Percentiles rank a stretch among this genome's conserved stretches.
These are phyloP conservation scores for Eupithecia centaureata DNA, from an alignment of 2,888 invertebrate genomes.

Conservation along the genomic window DNA sequence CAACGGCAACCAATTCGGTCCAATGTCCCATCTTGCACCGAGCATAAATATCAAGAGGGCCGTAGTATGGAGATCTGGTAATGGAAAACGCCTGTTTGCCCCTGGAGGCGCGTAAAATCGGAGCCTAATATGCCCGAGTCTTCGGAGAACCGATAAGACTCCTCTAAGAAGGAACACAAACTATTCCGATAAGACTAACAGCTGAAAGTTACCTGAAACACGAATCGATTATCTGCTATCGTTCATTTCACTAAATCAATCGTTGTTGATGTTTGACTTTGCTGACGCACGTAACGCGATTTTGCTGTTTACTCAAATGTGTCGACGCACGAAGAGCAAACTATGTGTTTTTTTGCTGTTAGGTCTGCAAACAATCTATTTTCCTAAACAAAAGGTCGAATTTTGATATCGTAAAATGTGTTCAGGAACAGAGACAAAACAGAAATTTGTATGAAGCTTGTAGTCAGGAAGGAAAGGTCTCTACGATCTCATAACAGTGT, in stretches of 20 bases:
- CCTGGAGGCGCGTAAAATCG: conserved; percentile 17
- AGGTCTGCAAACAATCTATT: neutral
- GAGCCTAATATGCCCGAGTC: conserved; percentile 17
- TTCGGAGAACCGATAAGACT: conserved; percentile 11
- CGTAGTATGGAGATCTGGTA: conserved; percentile 27
- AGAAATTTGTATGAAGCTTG: neutral
- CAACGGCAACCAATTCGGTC: conserved; percentile 19
- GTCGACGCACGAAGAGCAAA: neutral
- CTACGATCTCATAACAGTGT: neutral
- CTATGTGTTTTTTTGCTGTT: neutral
- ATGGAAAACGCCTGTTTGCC: conserved; percentile 34
- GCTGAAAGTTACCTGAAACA: conserved; percentile 5
- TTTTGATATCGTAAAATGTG: neutral
- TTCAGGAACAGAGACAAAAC: neutral
- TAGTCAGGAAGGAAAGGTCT: neutral
- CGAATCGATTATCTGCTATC: neutral
- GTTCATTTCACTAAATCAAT: conserved; percentile 1
- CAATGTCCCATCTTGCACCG: conserved; percentile 21
- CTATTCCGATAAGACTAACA: conserved; percentile 25
- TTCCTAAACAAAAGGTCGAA: neutral
- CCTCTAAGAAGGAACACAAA: conserved; percentile 27
- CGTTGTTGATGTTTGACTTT: neutral
- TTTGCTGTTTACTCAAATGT: neutral
- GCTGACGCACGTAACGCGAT: neutral
- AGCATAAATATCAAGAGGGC: conserved; percentile 24